Conservation (phyloP, 23 tunicate species). For the Diplosoma virens region DNA sequence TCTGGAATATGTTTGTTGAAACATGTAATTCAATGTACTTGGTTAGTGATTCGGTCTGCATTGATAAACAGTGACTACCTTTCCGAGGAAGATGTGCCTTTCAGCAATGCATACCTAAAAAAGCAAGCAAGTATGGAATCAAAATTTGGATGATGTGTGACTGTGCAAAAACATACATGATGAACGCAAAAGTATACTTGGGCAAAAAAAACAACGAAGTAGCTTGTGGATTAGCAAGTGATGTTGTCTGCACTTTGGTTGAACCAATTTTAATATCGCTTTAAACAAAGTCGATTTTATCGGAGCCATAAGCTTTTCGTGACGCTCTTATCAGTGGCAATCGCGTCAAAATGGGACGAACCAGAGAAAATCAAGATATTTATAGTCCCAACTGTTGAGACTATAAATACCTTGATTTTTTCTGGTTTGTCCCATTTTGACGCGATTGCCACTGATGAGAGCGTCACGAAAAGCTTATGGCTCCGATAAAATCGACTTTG, state of each 20-base stretch:
- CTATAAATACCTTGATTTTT: too few species aligned
- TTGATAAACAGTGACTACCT: background rate
- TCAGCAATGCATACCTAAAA: background rate
- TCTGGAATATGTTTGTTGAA: background rate
- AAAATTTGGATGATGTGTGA: background rate
- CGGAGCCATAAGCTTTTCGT: too few species aligned
- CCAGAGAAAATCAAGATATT: too few species aligned
- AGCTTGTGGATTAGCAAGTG: background rate
- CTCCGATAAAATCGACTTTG: too few species aligned
- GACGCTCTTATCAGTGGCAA: too few species aligned
- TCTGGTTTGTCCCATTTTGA: too few species aligned
- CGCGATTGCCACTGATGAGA: too few species aligned
- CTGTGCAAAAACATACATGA: background rate
- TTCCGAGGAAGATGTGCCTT: background rate
- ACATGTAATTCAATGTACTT: background rate
- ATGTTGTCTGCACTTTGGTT: background rate
- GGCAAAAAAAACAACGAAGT: background rate
- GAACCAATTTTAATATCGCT: too few species aligned
- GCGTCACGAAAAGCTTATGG: too few species aligned
- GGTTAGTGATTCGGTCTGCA: background rate
- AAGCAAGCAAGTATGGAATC: background rate
- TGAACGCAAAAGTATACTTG: background rate
- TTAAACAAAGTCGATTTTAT: too few species aligned
- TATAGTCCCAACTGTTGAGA: too few species aligned
- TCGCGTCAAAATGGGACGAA: too few species aligned